Percentiles rank a stretch among this genome's conserved stretches.
Evolutionary conservation across 2,888 invertebrate genomes (phyloP).

Genomic region (Anodontia alba): DNA sequence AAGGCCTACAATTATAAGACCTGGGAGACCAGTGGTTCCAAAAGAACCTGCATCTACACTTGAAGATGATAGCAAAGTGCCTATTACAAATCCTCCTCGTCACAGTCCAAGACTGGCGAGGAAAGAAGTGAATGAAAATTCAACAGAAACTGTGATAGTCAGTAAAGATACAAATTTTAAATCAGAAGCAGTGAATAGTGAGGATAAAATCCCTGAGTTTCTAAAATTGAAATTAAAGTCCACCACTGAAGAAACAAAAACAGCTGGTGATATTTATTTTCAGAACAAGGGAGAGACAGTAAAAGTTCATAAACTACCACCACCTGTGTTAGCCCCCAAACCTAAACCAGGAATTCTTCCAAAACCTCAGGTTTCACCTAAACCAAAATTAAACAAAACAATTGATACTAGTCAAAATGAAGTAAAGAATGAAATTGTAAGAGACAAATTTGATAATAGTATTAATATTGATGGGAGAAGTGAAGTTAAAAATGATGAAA

Average conservation of each 20-base stretch:
- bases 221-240: constrained; percentile 58
- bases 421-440: background rate
- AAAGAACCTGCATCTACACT: background rate
- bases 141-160: background rate
- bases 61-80: background rate
- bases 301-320: constrained; percentile 12
- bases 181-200: background rate
- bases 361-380: constrained; percentile 58
- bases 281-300: constrained; percentile 13
- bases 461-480: background rate
- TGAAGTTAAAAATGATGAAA: background rate
- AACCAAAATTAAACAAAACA: constrained; percentile 18
- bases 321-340: constrained; percentile 26
- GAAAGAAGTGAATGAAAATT: background rate
- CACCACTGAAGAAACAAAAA: constrained; percentile 28
- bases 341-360: constrained; percentile 66
- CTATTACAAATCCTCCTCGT: constrained; percentile 2
- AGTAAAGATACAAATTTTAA: background rate
- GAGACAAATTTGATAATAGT: background rate
- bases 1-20: constrained; percentile 68
- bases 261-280: background rate
- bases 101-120: constrained; percentile 13
- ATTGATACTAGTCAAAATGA: background rate
- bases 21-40: constrained; percentile 33
- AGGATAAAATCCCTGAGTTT: constrained; percentile 41